These are phyloP conservation scores for Phrynocephalus guinanensis DNA, from an alignment of 2,797 vertebrate genomes.

Conservation along the genomic window DNA sequence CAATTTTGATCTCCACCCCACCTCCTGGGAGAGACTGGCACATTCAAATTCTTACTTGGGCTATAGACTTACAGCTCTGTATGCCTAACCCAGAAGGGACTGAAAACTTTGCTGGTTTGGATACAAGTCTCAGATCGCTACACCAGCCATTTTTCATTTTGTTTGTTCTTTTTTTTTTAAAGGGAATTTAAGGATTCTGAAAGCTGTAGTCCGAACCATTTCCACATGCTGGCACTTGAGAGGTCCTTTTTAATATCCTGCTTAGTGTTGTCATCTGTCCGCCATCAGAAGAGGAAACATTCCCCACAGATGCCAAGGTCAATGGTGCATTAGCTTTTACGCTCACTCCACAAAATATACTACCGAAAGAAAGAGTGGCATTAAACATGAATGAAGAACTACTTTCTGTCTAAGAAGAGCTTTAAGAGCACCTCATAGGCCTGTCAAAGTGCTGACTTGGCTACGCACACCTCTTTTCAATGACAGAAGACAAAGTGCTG, in stretches of 20 bases:
- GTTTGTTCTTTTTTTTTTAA: no score
- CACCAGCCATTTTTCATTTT: no score
- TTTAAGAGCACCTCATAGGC: background rate
- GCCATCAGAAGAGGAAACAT: background rate
- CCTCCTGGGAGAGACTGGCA: no score
- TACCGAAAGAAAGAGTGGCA: slow-evolving; percentile 5
- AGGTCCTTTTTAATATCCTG: background rate
- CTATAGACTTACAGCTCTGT: no score
- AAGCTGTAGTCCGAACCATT: background rate
- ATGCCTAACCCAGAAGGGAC: no score
- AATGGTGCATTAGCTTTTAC: background rate
- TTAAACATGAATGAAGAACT: slow-evolving; percentile 43
- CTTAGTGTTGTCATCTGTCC: background rate
- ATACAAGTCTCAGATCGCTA: no score
- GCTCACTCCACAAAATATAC: accelerated
- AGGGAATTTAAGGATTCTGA: no score
- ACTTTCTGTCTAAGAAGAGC: background rate
- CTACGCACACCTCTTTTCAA: background rate
- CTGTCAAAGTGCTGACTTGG: background rate
- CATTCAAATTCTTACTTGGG: no score
- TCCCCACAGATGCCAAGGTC: background rate
- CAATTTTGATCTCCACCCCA: no score
- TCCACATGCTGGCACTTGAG: accelerated
- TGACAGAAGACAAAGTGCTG: background rate
- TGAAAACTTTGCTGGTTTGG: no score